These are phyloP conservation scores for Coelopa frigida DNA, from an alignment of 1,140 invertebrate genomes.

Conservation along the genomic window DNA sequence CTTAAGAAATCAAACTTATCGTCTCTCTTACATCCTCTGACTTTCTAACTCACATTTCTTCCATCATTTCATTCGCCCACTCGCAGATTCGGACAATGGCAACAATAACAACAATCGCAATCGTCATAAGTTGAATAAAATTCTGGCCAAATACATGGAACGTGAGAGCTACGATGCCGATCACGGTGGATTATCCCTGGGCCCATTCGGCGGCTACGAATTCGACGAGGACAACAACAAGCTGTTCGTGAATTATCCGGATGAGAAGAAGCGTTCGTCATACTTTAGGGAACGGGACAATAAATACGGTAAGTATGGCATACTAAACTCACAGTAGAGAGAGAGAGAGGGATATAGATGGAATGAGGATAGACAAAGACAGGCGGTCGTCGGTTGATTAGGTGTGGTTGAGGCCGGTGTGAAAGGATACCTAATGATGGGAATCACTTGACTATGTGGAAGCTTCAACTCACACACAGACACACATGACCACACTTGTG, in stretches of 20 bases:
- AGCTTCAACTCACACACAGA: too few relatives aligned
- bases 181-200: conserved; percentile 14
- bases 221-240: conserved; percentile 25
- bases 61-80: conserved; percentile 9
- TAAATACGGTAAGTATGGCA: conserved; percentile 34
- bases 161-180: conserved; percentile 29
- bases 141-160: conserved; percentile 41
- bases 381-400: too few relatives aligned
- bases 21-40: neutral
- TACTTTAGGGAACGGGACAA: conserved; percentile 38
- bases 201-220: conserved; percentile 26
- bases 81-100: conserved; percentile 32
- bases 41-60: neutral
- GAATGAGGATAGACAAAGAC: neutral
- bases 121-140: conserved; percentile 39
- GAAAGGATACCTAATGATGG: too few relatives aligned
- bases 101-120: conserved; percentile 33
- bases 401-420: too few relatives aligned
- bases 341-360: neutral
- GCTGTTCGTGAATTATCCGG: conserved; percentile 18
- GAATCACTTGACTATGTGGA: too few relatives aligned
- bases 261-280: conserved; percentile 31
- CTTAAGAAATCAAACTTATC: neutral
- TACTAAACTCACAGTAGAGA: conserved; percentile 1
- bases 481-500: too few relatives aligned